Evolutionary conservation across 2,888 invertebrate species (phyloP).

Genomic region (Copidosoma aretas): DNA sequence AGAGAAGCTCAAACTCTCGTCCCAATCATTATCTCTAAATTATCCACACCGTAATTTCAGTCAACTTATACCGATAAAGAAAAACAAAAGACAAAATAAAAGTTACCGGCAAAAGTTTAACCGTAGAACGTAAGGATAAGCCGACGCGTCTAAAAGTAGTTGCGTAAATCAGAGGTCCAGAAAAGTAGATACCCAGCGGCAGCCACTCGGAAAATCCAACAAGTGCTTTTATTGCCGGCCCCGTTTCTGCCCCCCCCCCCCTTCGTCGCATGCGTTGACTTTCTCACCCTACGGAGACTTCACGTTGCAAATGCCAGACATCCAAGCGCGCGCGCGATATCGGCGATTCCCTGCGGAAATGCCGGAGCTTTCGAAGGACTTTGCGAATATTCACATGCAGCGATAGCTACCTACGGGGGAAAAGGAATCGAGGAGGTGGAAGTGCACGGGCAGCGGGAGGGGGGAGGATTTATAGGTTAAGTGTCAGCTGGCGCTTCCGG

Average conservation of each 20-base stretch:
- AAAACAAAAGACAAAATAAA: not conserved
- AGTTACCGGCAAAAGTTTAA: not conserved
- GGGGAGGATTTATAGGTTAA: slow-evolving; percentile 32
- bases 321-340: slow-evolving; percentile 41
- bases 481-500: slow-evolving; percentile 1
- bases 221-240: slow-evolving; percentile 53
- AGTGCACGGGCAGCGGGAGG: not conserved
- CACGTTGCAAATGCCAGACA: too few species aligned
- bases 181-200: slow-evolving; percentile 21
- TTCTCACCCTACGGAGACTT: not conserved
- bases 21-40: too few species aligned
- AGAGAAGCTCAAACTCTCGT: too few species aligned
- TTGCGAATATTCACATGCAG: slow-evolving; percentile 27
- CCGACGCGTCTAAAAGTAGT: slow-evolving; percentile 8
- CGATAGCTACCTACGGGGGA: slow-evolving; percentile 5
- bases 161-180: slow-evolving; percentile 48
- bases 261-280: not conserved
- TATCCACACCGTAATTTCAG: too few species aligned
- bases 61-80: too few species aligned
- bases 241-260: not conserved
- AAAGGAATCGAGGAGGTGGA: not conserved
- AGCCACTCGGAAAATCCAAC: slow-evolving; percentile 50
- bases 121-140: slow-evolving; percentile 8
- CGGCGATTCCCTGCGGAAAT: slow-evolving; percentile 38
- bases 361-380: slow-evolving; percentile 15